Evolutionary conservation across 2,113 vertebrate genomes (phyloP).

Genomic region (Eudyptes chrysolophus): DNA sequence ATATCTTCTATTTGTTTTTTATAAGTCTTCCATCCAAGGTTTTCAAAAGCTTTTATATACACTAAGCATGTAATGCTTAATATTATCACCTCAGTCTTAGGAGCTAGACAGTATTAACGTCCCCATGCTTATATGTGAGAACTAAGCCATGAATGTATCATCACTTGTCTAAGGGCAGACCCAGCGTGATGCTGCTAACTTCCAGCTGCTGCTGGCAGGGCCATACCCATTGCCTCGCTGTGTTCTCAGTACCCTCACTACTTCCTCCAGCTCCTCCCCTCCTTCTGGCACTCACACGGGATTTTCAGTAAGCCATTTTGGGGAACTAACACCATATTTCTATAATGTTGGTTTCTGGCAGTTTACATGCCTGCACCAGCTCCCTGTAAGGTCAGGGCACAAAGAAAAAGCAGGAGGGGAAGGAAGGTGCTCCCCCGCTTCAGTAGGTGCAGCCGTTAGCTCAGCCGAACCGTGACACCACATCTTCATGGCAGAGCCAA

Average conservation of each 20-base stretch:
- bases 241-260: rapidly evolving
- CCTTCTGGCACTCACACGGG: neutral
- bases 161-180: neutral
- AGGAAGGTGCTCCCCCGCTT: neutral
- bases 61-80: neutral
- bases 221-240: rapidly evolving
- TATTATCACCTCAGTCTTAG: neutral
- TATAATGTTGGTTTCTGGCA: neutral
- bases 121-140: rapidly evolving
- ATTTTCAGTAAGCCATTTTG: neutral
- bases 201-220: neutral
- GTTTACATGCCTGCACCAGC: neutral
- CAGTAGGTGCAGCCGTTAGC: neutral
- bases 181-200: neutral
- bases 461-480: neutral
- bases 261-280: neutral
- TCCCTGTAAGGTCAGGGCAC: neutral
- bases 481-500: neutral
- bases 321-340: too few species aligned
- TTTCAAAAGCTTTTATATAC: neutral
- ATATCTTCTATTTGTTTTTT: neutral
- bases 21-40: neutral
- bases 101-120: neutral
- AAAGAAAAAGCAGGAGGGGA: neutral
- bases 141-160: rapidly evolving